phyloP scores from a whole-genome alignment of 2,797 vertebrate species.

The Rhadinocentrus ornatus region DNA sequence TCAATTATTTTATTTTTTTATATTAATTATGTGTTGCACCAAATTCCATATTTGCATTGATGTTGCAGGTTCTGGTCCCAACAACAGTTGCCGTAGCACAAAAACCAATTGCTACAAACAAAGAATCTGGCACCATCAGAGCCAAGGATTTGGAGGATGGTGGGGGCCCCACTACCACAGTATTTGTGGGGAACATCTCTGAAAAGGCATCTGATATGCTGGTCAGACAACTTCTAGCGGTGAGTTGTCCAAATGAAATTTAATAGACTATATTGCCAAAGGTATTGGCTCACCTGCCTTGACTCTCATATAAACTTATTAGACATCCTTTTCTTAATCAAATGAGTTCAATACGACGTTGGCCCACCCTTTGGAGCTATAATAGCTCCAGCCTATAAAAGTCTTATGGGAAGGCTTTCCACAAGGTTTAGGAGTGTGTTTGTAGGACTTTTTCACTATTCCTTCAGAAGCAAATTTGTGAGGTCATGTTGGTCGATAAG shows the following conservation, averaged over 20 bases:
- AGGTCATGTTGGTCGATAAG: too few species aligned
- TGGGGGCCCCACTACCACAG: conserved; percentile 94
- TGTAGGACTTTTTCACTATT: too few species aligned
- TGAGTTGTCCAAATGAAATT: conserved; percentile 77
- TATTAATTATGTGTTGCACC: not conserved
- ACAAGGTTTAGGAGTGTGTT: too few species aligned
- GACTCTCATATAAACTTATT: too few species aligned
- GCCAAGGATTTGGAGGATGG: conserved; percentile 89
- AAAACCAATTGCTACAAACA: conserved; percentile 88
- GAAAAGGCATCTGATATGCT: conserved; percentile 99
- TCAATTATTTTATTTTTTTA: not conserved
- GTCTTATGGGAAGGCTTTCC: too few species aligned
- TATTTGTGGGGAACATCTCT: conserved; percentile 99
- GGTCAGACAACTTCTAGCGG: conserved; percentile 95
- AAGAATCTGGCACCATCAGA: conserved; percentile 85
- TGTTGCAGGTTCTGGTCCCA: conserved; percentile 87
- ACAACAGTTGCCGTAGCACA: conserved; percentile 90
- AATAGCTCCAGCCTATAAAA: too few species aligned
- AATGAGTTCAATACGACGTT: too few species aligned
- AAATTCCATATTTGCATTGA: not conserved
- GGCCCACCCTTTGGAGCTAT: too few species aligned
- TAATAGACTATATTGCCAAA: not conserved
- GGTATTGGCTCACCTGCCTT: too few species aligned
- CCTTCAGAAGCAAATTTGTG: too few species aligned
- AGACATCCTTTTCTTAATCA: too few species aligned